Evolutionary conservation across 1,140 invertebrate species (phyloP).

Genomic region (Diprion similis): DNA sequence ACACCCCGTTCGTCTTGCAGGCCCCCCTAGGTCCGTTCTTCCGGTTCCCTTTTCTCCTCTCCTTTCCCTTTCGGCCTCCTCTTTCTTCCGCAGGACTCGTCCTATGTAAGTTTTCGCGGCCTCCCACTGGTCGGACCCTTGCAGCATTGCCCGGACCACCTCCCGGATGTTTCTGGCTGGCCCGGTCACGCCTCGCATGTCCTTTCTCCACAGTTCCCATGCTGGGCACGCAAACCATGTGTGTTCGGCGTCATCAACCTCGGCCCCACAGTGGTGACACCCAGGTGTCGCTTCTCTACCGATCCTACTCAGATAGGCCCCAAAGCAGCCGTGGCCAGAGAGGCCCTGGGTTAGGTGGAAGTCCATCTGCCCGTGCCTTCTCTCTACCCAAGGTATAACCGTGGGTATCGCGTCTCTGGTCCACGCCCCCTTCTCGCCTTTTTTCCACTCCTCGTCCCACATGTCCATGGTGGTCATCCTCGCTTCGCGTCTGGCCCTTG

Average conservation of each 20-base stretch:
- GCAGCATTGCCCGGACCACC: no score
- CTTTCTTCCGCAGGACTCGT: no score
- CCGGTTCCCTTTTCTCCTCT: background rate
- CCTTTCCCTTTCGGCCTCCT: background rate
- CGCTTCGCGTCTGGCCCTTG: background rate
- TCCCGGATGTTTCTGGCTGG: no score
- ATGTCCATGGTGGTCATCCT: background rate
- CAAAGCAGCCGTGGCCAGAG: slow-evolving; percentile 31
- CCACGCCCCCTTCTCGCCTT: slow-evolving; percentile 22
- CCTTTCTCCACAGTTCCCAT: no score
- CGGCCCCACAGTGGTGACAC: slow-evolving; percentile 22
- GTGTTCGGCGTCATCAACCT: slow-evolving; percentile 29
- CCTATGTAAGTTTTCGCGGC: no score
- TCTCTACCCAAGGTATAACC: slow-evolving; percentile 26
- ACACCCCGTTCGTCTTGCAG: no score
- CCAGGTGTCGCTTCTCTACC: background rate
- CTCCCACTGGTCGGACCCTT: no score
- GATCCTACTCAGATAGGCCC: slow-evolving; percentile 25
- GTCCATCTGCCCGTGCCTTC: slow-evolving; percentile 24
- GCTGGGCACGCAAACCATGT: slow-evolving; percentile 28
- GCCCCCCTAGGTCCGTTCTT: no score
- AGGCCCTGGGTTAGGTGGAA: slow-evolving; percentile 33
- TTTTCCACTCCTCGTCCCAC: slow-evolving; percentile 27
- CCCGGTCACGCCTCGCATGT: no score
- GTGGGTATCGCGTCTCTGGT: slow-evolving; percentile 29